Conservation (phyloP, 1,140 invertebrate genomes). For the Phymastichus coffea region DNA sequence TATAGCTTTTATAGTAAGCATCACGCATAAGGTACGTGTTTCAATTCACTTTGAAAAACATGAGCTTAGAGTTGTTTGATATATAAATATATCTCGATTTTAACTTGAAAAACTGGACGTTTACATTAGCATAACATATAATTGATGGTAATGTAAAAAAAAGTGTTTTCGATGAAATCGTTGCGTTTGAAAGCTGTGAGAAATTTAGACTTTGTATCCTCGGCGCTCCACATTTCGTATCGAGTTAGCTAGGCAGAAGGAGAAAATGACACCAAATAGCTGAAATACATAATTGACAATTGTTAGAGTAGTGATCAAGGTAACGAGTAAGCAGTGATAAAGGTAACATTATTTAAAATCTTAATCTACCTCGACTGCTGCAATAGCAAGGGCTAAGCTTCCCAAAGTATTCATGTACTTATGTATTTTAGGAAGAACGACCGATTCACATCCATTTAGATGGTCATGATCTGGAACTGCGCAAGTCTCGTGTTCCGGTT, state of each 20-base stretch:
- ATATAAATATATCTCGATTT: background rate
- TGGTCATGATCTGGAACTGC: accelerated
- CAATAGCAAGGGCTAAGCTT: conserved; percentile 66
- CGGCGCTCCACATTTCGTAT: conserved; percentile 68
- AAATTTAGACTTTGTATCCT: conserved; percentile 45
- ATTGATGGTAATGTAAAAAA: conserved; percentile 11
- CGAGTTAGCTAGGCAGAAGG: conserved; percentile 77
- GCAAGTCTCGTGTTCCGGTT: background rate
- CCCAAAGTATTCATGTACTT: conserved; percentile 61
- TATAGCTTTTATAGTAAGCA: conserved; percentile 2
- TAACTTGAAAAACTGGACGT: conserved; percentile 4
- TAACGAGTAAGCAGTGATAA: no score
- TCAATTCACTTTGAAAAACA: conserved; percentile 8
- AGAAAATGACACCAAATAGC: conserved; percentile 82
- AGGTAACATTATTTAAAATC: no score
- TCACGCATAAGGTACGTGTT: conserved; percentile 14
- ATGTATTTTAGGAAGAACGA: conserved; percentile 53
- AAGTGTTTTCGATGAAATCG: background rate
- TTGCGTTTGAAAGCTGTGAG: no score
- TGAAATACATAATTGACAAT: no score
- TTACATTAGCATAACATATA: conserved; percentile 9
- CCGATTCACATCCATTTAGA: conserved; percentile 53
- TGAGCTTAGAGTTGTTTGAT: conserved; percentile 2
- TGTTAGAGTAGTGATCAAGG: no score
- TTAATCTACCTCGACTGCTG: conserved; percentile 67